Base-by-base conservation (phyloP, 1,140 invertebrate genomes). In the Dendrolimus punctatus region DNA sequence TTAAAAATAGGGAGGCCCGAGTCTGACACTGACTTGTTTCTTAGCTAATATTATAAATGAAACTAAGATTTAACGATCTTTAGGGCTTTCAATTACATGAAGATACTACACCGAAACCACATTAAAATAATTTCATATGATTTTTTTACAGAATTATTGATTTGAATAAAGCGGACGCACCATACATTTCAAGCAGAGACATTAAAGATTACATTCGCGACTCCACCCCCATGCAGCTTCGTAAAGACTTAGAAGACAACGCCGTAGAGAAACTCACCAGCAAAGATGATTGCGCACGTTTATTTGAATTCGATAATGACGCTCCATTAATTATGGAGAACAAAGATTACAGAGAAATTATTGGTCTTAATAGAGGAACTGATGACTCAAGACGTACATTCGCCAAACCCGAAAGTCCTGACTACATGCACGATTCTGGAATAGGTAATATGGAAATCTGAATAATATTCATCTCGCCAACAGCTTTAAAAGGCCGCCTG, bases 381-480 rank as follows among this genome's bases (percentile, higher is more conserved):
- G 77, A 81, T 41, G 80, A 85, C 59, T 76, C 73, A 3, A 66
- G 80, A 53, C 77, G 82, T 41, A 86, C 80, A 8, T 85, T 86
- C 62, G 72, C 77, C 5, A 86, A 86, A 56, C 73, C 79, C 23
- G 78, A 79, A 47, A 87, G 85, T 64, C 85, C 87, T n/a, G 87
- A 88, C 70, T 84, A 86, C 51, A 87, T 88, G 87, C 84, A 80
- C 62, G 87, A 87, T 66, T 87, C 87, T 62, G 86, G 86, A 77
- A 88, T 87, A 60, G 85, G 86, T 88, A 68, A 67, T 49, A 44
- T 47, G 51, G 46, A 7, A 41, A 61, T 40, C 10, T 45, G 10
- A 46, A 53, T 45, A 42, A 23, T 2, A 8, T 23, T 59, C 55
- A 36, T 50, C 6, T 23, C 23, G 3, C 23, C 3, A 23, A 23